Evolutionary conservation across 2,113 vertebrate genomes (phyloP), one percentile per base, ranked within the genome.

Genomic region (Callionymus lyra): DNA sequence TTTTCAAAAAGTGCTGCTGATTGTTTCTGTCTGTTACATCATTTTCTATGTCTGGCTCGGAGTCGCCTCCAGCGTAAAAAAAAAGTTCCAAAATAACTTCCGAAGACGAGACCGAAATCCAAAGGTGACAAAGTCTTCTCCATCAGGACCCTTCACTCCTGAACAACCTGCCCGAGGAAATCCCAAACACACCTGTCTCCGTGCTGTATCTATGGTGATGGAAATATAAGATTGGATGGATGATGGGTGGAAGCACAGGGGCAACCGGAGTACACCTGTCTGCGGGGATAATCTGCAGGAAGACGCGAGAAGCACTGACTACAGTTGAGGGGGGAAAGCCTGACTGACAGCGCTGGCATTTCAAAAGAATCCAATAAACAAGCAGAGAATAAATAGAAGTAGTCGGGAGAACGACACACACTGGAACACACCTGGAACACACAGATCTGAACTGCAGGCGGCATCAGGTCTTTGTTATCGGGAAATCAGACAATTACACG

Each of bases 331-430:
- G 66, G 60, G 54, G 59, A 65, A 47, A 53, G 38, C 53, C 53
- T 79, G 81, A 85, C 53, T 80, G 84, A 80, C 84, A 77, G 72
- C 45, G 50, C 57, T 83, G 82, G 83, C 83, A 85, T 85, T 84
- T 83, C 67, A 57, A 74, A 80, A 76, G 69, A 77, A 73, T 70
- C 70, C 58, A 68, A 68, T 84, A 79, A 81, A 82, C 78, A 81
- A 64, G 61, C 46, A 45, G 16, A 59, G 51, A 70, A 83, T 72
- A 82, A 85, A 83, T 68, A 80, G 54, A 66, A 71, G 2, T n/a
- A 19, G 39, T 46, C 56, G 53, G 14, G 32, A 27, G 39, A 6
- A n/a, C 27, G 32, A 50, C 10, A 9, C 14, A 37, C 8, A 1
- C 14, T 12, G 19, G 38, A 16, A 19, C 15, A 35, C n/a, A 14